phyloP scores from a whole-genome alignment of 2,797 vertebrate genomes.

The Fistularia tabacaria region DNA sequence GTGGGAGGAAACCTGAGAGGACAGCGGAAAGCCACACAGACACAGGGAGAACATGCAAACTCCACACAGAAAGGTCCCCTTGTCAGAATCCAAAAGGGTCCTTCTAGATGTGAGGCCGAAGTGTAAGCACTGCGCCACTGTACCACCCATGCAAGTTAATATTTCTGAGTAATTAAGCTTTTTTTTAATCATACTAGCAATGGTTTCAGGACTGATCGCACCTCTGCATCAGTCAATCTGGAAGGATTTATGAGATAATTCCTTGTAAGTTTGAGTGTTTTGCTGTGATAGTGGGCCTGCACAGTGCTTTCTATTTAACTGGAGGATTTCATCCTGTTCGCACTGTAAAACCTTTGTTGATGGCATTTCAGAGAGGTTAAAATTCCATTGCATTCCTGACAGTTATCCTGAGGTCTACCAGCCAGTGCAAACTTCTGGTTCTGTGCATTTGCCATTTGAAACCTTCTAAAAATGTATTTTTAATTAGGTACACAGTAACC shows the following conservation, averaged over 20 bases:
- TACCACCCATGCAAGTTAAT: too few relatives aligned
- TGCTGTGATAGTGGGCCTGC: constrained; percentile 5
- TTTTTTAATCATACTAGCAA: constrained; percentile 40
- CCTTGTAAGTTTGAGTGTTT: constrained; percentile 8
- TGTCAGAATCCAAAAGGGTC: too few relatives aligned
- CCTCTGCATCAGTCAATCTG: constrained; percentile 40
- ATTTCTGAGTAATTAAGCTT: constrained; percentile 18
- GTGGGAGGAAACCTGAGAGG: too few relatives aligned
- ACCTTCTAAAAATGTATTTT: constrained; percentile 20
- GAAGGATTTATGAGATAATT: constrained; percentile 30
- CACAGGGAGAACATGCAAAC: too few relatives aligned
- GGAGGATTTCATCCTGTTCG: constrained; percentile 6
- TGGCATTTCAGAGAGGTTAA: constrained; percentile 33
- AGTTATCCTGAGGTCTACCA: constrained; percentile 39
- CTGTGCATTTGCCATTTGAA: background rate
- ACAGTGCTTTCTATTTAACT: constrained; percentile 3
- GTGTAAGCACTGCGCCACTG: too few relatives aligned
- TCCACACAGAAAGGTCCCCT: too few relatives aligned
- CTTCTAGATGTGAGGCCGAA: too few relatives aligned
- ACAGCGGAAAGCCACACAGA: too few relatives aligned
- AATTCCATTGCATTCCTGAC: constrained; percentile 31
- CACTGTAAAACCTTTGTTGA: constrained; percentile 21
- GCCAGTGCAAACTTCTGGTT: constrained; percentile 22
- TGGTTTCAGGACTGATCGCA: constrained; percentile 39
- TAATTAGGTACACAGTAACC: background rate